Conservation (phyloP, 1,140 invertebrate genomes). For the Nephila pilipes region DNA sequence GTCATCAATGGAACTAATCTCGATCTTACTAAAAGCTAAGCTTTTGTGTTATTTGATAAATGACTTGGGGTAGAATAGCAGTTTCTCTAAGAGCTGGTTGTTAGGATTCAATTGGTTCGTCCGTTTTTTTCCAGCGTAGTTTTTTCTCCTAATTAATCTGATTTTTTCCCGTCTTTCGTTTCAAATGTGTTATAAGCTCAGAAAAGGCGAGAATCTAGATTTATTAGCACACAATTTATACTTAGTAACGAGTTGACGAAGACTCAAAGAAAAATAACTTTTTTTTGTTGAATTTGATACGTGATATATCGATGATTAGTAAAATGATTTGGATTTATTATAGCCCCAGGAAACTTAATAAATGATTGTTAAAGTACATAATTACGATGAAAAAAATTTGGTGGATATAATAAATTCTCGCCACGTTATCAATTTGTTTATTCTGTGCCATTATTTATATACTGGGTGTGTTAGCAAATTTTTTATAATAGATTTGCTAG, state of each 20-base stretch:
- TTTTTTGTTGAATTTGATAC: neutral
- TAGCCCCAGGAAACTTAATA: neutral
- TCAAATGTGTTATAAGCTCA: neutral
- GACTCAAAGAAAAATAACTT: neutral
- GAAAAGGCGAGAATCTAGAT: neutral
- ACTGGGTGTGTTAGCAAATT: no score
- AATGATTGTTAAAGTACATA: neutral
- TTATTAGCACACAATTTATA: neutral
- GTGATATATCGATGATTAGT: neutral
- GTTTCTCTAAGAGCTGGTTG: slow-evolving; percentile 17
- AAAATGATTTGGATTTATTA: neutral
- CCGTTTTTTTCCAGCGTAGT: neutral
- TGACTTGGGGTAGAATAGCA: slow-evolving; percentile 29
- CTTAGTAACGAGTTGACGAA: neutral
- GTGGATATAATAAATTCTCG: no score
- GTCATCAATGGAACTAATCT: slow-evolving; percentile 32
- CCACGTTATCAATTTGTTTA: no score
- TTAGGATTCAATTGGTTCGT: slow-evolving; percentile 14
- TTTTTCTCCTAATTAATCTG: neutral
- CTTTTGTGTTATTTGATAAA: slow-evolving; percentile 35
- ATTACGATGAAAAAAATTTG: no score
- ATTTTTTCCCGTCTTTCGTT: neutral
- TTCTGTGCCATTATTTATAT: no score
- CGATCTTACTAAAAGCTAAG: slow-evolving; percentile 25
- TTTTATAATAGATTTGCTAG: no score